These are phyloP conservation scores for Trisateles emortualis DNA, from an alignment of 2,888 invertebrate genomes.

Conservation along the genomic window DNA sequence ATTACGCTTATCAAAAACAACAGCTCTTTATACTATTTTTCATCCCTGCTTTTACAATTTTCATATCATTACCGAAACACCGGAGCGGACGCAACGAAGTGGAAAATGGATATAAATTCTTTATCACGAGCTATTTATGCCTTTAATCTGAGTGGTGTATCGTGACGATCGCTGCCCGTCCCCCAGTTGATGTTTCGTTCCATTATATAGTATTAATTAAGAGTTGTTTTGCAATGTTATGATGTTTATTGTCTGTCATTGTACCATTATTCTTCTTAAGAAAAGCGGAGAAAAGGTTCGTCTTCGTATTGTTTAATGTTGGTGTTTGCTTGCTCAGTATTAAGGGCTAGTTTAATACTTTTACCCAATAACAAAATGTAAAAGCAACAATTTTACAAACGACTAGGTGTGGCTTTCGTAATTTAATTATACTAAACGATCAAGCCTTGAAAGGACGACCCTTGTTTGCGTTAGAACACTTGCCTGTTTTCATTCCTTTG, in stretches of 20 bases:
- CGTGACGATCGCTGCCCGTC: slow-evolving; percentile 17
- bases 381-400: not conserved
- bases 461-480: not conserved
- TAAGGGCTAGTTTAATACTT: too few species aligned
- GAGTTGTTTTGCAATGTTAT: slow-evolving; percentile 31
- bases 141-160: slow-evolving; percentile 57
- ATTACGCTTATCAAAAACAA: too few species aligned
- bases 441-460: not conserved
- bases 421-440: not conserved
- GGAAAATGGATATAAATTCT: slow-evolving; percentile 64
- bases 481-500: not conserved
- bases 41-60: too few species aligned
- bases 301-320: not conserved
- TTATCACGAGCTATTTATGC: slow-evolving; percentile 58
- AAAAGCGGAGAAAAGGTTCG: not conserved
- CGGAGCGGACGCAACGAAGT: slow-evolving; percentile 33
- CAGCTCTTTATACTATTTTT: too few species aligned
- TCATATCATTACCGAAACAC: slow-evolving; percentile 34
- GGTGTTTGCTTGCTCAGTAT: too few species aligned
- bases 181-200: slow-evolving; percentile 25
- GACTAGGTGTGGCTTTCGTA: not conserved
- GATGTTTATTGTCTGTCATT: slow-evolving; percentile 14
- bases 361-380: too few species aligned
- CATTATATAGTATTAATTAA: slow-evolving; percentile 42
- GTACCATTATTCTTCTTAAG: not conserved